Evolutionary conservation across 2,888 invertebrate genomes (phyloP).

Genomic region (Pseudeuparius sepicola): DNA sequence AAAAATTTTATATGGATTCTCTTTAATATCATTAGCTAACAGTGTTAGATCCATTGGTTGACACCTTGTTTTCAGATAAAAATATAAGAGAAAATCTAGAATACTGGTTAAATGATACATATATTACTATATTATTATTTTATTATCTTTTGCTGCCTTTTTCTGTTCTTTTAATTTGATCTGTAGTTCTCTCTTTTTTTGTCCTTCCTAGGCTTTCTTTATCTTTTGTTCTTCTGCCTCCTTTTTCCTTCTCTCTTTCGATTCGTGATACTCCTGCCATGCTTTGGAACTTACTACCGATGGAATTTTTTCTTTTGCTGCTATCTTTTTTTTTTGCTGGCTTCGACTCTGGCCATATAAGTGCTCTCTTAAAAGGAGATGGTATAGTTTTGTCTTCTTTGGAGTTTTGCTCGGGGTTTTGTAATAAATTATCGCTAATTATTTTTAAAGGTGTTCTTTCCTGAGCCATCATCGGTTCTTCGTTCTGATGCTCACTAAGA

Average conservation of each 20-base stretch:
- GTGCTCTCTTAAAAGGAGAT: background rate
- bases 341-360: conserved; percentile 7
- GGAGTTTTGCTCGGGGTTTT: too few relatives aligned
- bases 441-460: conserved; percentile 8
- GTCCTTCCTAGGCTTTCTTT: conserved; percentile 4
- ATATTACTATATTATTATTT: conserved; percentile 4
- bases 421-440: conserved; percentile 5
- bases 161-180: conserved; percentile 7
- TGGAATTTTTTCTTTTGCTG: conserved; percentile 9
- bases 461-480: background rate
- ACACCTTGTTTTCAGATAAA: too few relatives aligned
- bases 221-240: too few relatives aligned
- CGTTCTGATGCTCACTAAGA: too few relatives aligned
- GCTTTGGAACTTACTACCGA: conserved; percentile 9
- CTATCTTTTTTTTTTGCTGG: conserved; percentile 6
- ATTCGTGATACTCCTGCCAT: conserved; percentile 10
- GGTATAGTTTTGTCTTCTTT: too few relatives aligned
- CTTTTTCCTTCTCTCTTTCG: too few relatives aligned
- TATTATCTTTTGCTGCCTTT: conserved; percentile 3
- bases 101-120: too few relatives aligned
- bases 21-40: too few relatives aligned
- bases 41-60: too few relatives aligned
- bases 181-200: conserved; percentile 2
- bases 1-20: too few relatives aligned
- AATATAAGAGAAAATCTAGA: too few relatives aligned